phyloP scores from a whole-genome alignment of 2,888 invertebrate species.

The Alsophila aescularia region DNA sequence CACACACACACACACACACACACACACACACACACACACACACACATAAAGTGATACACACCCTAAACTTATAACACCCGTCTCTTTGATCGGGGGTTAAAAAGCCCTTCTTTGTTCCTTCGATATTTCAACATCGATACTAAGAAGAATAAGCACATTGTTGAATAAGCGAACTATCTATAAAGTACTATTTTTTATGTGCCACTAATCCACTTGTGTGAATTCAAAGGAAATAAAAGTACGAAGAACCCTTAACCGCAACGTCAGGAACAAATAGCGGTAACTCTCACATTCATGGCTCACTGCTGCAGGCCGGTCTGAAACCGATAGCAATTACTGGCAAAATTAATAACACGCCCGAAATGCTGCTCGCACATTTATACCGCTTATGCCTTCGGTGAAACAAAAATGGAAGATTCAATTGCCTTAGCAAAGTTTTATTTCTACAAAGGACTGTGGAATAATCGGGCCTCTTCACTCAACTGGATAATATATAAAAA shows the following conservation, averaged over 20 bases:
- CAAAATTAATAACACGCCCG: constrained; percentile 84
- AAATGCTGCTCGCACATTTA: constrained; percentile 81
- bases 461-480: no score
- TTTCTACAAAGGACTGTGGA: no score
- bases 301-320: constrained; percentile 69
- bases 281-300: constrained; percentile 84
- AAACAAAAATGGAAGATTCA: constrained; percentile 2
- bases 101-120: no score
- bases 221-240: constrained; percentile 82
- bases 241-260: constrained; percentile 80
- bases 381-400: constrained; percentile 41
- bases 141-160: constrained; percentile 57
- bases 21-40: no score
- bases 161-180: no score
- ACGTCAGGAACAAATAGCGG: constrained; percentile 84
- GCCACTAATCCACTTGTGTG: constrained; percentile 73
- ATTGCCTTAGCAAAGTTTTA: no score
- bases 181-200: constrained; percentile 57
- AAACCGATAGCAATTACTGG: constrained; percentile 84
- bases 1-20: no score
- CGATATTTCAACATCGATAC: no score
- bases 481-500: no score
- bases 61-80: no score
- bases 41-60: no score
- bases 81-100: no score